Conservation (phyloP, 30 jellyfish, hydroid and myxozoan species). For the Aurelia coerulea region DNA sequence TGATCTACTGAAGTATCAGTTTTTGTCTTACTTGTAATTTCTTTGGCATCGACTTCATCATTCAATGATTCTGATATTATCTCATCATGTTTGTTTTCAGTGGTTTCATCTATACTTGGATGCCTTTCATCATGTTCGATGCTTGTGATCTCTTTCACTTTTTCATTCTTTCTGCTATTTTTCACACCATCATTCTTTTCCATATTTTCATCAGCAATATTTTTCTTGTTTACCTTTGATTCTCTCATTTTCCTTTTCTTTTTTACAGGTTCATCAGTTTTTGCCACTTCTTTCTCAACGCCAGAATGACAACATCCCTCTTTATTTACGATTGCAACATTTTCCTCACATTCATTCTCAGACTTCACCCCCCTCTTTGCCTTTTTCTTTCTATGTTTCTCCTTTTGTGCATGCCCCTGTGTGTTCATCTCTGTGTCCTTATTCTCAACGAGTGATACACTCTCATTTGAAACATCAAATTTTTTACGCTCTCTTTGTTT, state of each 20-base stretch:
- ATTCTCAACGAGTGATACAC: neutral
- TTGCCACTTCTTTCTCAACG: neutral
- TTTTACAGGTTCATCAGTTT: constrained; percentile 8
- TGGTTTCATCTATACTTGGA: neutral
- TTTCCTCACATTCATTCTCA: neutral
- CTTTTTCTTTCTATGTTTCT: neutral
- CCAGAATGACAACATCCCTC: neutral
- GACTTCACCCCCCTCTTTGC: neutral
- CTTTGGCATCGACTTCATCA: neutral
- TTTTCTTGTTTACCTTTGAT: neutral
- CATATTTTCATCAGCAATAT: neutral
- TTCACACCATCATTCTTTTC: constrained; percentile 1
- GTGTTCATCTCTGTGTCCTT: neutral
- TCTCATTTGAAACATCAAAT: no score
- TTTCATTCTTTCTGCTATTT: neutral
- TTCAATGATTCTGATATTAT: neutral
- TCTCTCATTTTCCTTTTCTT: neutral
- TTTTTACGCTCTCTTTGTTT: neutral
- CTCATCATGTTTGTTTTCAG: neutral
- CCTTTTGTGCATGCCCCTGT: neutral
- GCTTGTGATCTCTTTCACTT: neutral
- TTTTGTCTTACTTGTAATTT: neutral
- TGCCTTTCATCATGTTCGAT: neutral
- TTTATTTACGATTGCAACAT: neutral
- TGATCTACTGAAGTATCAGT: neutral